A percentile compares a stretch with the other conserved stretches of the same genome.
phyloP scores from a whole-genome alignment of 2,113 vertebrate genomes.

The Percina caprodes region DNA sequence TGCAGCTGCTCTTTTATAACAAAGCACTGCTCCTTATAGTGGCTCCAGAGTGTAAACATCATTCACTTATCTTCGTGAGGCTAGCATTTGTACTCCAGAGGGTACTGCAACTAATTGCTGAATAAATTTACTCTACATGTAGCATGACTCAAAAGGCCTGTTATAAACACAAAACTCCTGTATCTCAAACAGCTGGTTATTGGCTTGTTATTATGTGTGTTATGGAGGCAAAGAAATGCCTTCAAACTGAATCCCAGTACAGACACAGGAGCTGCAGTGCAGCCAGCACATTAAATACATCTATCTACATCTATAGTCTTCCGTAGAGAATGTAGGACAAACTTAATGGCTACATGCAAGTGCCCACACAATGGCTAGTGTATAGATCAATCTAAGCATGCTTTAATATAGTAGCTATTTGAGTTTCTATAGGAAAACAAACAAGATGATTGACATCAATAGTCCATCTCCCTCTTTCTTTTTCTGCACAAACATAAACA shows the following conservation, averaged over 20 bases:
- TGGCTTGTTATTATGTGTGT: conserved; percentile 16
- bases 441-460: conserved; percentile 10
- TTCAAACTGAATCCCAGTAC: conserved; percentile 37
- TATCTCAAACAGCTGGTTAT: conserved; percentile 18
- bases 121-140: conserved; percentile 37
- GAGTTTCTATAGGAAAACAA: conserved; percentile 40
- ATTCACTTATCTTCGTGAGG: conserved; percentile 33
- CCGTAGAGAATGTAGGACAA: conserved; percentile 53
- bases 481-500: conserved; percentile 49
- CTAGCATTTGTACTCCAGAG: conserved; percentile 30
- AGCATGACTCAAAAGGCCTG: conserved; percentile 29
- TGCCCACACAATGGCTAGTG: conserved; percentile 55
- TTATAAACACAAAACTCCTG: conserved; percentile 27
- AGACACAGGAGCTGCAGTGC: conserved; percentile 27
- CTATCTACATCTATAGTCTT: too few relatives aligned
- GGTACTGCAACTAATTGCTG: conserved; percentile 34
- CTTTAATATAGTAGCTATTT: conserved; percentile 37
- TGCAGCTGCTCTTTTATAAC: conserved; percentile 58
- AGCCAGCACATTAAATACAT: conserved; percentile 30
- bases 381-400: conserved; percentile 52
- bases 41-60: conserved; percentile 28
- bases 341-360: conserved; percentile 62
- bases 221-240: conserved; percentile 30
- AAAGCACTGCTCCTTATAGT: conserved; percentile 39
- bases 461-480: conserved; percentile 16